Conservation (phyloP, 1,140 invertebrate genomes). For the Pogonognathellus flavescens region DNA sequence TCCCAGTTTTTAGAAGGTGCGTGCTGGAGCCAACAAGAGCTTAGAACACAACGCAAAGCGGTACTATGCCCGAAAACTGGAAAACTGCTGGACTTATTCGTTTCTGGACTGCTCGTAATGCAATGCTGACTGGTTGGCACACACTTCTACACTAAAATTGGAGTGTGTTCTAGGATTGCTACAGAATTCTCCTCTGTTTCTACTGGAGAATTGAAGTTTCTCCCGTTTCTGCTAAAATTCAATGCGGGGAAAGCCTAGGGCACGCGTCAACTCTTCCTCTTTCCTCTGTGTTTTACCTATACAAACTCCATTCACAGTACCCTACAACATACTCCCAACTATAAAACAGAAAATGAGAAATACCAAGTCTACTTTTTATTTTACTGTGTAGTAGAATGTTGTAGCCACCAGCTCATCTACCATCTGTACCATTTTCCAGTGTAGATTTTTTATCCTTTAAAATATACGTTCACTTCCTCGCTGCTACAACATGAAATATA, state of each 20-base stretch:
- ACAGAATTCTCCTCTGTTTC: conserved; percentile 4
- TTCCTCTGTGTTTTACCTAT: neutral
- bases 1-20: neutral
- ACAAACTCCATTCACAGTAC: neutral
- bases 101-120: neutral
- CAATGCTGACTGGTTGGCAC: neutral
- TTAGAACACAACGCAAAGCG: no score
- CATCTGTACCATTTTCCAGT: conserved; percentile 2
- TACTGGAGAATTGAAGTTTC: conserved; percentile 3
- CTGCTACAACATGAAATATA: conserved; percentile 8
- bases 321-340: neutral
- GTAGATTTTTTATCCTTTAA: conserved; percentile 20
- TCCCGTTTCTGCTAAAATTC: conserved; percentile 5
- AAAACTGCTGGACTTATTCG: no score
- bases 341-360: conserved; percentile 15
- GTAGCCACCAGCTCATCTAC: neutral
- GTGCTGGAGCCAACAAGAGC: neutral
- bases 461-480: conserved; percentile 14
- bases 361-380: conserved; percentile 13
- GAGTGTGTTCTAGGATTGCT: neutral
- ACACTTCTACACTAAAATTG: no score
- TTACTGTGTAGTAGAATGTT: no score
- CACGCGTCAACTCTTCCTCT: conserved; percentile 37
- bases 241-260: conserved; percentile 31
- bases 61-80: no score